A percentile compares a stretch with the other conserved stretches of the same genome.
These are phyloP conservation scores for Lota lota DNA, from an alignment of 2,113 vertebrate genomes.

Conservation along the genomic window DNA sequence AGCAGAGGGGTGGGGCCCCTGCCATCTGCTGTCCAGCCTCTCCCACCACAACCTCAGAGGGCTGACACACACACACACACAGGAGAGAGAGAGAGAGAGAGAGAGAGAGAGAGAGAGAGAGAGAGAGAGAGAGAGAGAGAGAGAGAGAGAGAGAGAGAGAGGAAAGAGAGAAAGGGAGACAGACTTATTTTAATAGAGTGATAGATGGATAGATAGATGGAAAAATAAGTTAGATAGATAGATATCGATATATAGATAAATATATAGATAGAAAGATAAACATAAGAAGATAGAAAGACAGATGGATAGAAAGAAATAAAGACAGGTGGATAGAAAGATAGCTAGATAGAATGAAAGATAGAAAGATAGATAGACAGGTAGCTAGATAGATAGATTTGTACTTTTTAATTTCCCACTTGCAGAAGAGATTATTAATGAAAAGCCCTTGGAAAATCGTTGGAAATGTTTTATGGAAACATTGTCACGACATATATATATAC, in stretches of 20 bases:
- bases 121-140: not conserved
- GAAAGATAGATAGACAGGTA: not conserved
- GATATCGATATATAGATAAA: not conserved
- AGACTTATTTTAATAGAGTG: conserved; percentile 7
- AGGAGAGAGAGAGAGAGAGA: conserved; percentile 38
- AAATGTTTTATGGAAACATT: too few relatives aligned
- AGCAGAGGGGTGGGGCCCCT: conserved; percentile 79
- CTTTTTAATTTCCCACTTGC: too few relatives aligned
- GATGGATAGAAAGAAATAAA: not conserved
- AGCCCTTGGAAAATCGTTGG: too few relatives aligned
- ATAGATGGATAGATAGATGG: conserved; percentile 8
- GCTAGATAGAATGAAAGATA: not conserved
- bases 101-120: conserved; percentile 11
- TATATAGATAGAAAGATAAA: conserved; percentile 26
- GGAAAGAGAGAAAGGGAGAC: not conserved
- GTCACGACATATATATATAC: too few relatives aligned
- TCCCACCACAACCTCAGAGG: conserved; percentile 55
- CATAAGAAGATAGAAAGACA: conserved; percentile 35
- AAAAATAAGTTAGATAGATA: not conserved
- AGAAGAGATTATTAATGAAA: too few relatives aligned
- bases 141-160: conserved; percentile 23
- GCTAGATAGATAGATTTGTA: not conserved
- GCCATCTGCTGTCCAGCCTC: conserved; percentile 89
- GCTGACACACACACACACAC: not conserved
- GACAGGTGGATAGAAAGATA: not conserved